These are phyloP conservation scores for zebrafish (Danio rerio) DNA, from an alignment of 2,113 vertebrate species.

Conservation along the genomic window GRCz12tu NC_133185.1:24937001-24937500, in stretches of 20 bases:
- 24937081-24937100: neutral
- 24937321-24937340: conserved; percentile 2
- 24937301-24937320: conserved; percentile 8
- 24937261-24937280: neutral
- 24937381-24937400: neutral
- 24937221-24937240: conserved; percentile 19
- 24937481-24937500: too few relatives aligned
- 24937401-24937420: conserved; percentile 18
- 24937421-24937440: neutral
- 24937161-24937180: conserved; percentile 36
- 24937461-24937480: neutral
- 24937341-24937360: neutral
- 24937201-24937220: conserved; percentile 29
- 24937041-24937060: neutral
- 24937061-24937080: neutral
- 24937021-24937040: neutral
- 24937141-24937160: conserved; percentile 46
- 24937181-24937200: conserved; percentile 22
- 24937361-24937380: neutral
- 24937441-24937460: neutral
- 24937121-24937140: conserved; percentile 35
- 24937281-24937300: neutral
- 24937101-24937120: neutral
- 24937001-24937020: too few relatives aligned
- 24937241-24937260: neutral